A percentile compares a stretch with the other conserved stretches of the same genome.
phyloP scores from a whole-genome alignment of 2,797 vertebrate genomes.

The Pipistrellus pygmaeus region DNA sequence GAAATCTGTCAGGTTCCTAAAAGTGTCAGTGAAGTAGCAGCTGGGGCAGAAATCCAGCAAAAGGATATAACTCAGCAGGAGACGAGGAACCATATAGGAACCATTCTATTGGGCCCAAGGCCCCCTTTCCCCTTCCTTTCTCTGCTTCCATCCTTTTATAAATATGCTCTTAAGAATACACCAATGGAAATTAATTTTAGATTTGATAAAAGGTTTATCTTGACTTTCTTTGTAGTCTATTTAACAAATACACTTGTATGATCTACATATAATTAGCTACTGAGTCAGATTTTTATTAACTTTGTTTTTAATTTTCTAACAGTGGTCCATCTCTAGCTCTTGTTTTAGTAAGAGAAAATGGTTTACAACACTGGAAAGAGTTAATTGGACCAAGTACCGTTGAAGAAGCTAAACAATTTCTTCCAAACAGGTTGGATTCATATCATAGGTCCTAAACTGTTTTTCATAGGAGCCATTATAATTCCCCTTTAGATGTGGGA shows the following conservation, averaged over 20 bases:
- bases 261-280: not conserved
- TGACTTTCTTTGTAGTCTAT: not conserved
- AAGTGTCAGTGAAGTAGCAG: conserved; percentile 1
- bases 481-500: not conserved
- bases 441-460: not conserved
- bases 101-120: not conserved
- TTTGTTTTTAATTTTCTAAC: conserved; percentile 59
- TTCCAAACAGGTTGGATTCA: conserved; percentile 89
- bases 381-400: conserved; percentile 90
- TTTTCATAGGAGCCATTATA: not conserved
- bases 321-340: conserved; percentile 92
- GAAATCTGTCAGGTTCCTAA: not conserved
- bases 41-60: not conserved
- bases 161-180: not conserved
- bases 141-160: not conserved
- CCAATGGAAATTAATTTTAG: not conserved
- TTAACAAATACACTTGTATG: not conserved
- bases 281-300: not conserved
- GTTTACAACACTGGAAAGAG: conserved; percentile 91
- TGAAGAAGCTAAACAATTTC: conserved; percentile 86
- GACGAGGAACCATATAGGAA: not conserved
- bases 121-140: not conserved
- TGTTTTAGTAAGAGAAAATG: conserved; percentile 89
- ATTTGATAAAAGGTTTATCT: not conserved
- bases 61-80: not conserved